These are phyloP conservation scores for Todus mexicanus DNA, from an alignment of 2,797 vertebrate genomes.

Conservation along the genomic window DNA sequence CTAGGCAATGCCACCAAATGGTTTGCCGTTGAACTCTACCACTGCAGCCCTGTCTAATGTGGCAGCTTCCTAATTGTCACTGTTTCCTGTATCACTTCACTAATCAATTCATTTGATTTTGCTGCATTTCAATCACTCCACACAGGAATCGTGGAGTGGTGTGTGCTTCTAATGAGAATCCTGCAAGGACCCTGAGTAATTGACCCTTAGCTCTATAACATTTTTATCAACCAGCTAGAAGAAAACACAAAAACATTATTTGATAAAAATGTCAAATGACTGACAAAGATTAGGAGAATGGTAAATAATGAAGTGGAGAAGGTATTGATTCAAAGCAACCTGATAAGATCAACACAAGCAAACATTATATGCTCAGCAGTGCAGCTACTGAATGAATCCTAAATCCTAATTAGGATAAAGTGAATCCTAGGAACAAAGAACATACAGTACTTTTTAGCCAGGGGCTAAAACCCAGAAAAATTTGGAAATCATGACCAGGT, in stretches of 20 bases:
- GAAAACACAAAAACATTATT: slow-evolving; percentile 57
- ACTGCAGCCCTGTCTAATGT: neutral
- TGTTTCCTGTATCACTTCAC: slow-evolving; percentile 1
- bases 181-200: slow-evolving; percentile 27
- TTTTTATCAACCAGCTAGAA: slow-evolving; percentile 53
- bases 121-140: neutral
- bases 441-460: neutral
- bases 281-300: slow-evolving; percentile 59
- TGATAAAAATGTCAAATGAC: slow-evolving; percentile 63
- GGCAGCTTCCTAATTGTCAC: slow-evolving; percentile 35
- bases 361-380: slow-evolving; percentile 1
- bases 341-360: slow-evolving; percentile 63
- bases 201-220: slow-evolving; percentile 48
- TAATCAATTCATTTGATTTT: slow-evolving; percentile 44
- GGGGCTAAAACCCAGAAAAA: neutral
- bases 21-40: neutral
- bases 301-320: slow-evolving; percentile 62
- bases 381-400: neutral
- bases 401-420: slow-evolving; percentile 26
- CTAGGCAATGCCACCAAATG: neutral
- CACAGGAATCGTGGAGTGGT: neutral
- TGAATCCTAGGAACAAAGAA: neutral
- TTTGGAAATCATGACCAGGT: neutral
- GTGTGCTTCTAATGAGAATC: slow-evolving; percentile 48
- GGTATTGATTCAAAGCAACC: slow-evolving; percentile 55